Evolutionary conservation across 2,888 invertebrate genomes (phyloP), one percentile per base, ranked within the genome.

Genomic region (Trachelus tabidus): DNA sequence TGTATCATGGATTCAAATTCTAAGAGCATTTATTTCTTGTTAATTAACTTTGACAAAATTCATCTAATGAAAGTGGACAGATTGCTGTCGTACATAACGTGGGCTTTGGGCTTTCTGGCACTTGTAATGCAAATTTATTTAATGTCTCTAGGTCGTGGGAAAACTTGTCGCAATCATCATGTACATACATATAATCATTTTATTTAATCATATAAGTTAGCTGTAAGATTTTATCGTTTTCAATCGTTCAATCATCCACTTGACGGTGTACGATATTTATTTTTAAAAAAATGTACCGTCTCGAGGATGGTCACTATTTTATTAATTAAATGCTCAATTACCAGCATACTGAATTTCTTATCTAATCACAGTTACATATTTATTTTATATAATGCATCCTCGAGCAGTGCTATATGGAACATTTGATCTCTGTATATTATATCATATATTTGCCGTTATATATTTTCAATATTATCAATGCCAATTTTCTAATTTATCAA

Each of bases 401-500:
- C 75, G 74, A 69, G 75, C 75, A 75, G 69, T 77, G 71, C 75
- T 69, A 77, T 75, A 71, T 75, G 69, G 75, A 69, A 69, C 30
- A 77, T 68, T 40, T 69, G 23, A 12, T 9, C 40, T 68, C 40
- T 71, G 34, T 69, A 69, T 23, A 56, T 56, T 56, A 56, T 56
- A 56, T 23, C 56, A 56, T 23, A 23, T 23, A 23, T 30, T 73
- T 30, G 56, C 33, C 33, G 68, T 73, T 35, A 68, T 34, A 15
- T 15, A 73, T 77, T 73, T 68, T 34, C 77, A 77, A 74, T 37
- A 77, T 77, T 77, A 68, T 74, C 74, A 35, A 56, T 56, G 9
- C 9, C 23, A 23, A 56, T 56, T 56, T 81, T 82, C 73, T 40
- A 31, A 81, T 79, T 71, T 34, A 77, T 79, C 56, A 79, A 76